Evolutionary conservation across 2,797 vertebrate species (phyloP).

Genomic region (Sebastes matsubarae): DNA sequence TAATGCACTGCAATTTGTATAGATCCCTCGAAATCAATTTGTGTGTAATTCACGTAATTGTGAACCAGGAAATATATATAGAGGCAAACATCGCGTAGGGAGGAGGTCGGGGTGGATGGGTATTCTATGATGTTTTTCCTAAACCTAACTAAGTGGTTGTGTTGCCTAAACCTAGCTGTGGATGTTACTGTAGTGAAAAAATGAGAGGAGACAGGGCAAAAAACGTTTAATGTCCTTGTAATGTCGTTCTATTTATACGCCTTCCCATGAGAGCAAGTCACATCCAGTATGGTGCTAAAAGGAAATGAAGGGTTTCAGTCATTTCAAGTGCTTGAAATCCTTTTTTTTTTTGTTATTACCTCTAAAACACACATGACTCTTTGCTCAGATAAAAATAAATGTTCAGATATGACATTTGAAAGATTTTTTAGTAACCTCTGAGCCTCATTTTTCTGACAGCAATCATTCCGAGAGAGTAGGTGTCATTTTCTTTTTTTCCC

Average conservation of each 20-base stretch:
- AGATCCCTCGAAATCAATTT: too few relatives aligned
- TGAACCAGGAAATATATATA: too few relatives aligned
- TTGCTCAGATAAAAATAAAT: conserved; percentile 30
- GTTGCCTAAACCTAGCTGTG: too few relatives aligned
- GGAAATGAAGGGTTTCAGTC: conserved; percentile 29
- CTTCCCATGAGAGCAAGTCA: accelerated
- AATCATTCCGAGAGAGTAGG: conserved; percentile 4
- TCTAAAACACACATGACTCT: background rate
- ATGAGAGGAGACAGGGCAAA: too few relatives aligned
- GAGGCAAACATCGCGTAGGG: accelerated
- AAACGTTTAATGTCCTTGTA: too few relatives aligned
- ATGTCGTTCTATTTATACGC: too few relatives aligned
- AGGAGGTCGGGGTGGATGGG: too few relatives aligned
- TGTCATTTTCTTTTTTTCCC: background rate
- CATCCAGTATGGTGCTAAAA: background rate
- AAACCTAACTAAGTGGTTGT: too few relatives aligned
- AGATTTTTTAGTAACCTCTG: conserved; percentile 3
- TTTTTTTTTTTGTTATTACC: conserved; percentile 10
- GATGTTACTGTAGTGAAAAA: too few relatives aligned
- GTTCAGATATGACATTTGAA: conserved; percentile 1
- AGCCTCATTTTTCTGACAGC: conserved; percentile 20
- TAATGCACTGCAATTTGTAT: too few relatives aligned
- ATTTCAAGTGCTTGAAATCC: conserved; percentile 12
- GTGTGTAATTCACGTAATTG: too few relatives aligned
- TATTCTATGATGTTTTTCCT: too few relatives aligned